Percentiles rank a stretch among this genome's conserved stretches.
These are phyloP conservation scores for Perca schrenkii DNA, from an alignment of 2,113 vertebrate species.

Conservation along the genomic window DNA sequence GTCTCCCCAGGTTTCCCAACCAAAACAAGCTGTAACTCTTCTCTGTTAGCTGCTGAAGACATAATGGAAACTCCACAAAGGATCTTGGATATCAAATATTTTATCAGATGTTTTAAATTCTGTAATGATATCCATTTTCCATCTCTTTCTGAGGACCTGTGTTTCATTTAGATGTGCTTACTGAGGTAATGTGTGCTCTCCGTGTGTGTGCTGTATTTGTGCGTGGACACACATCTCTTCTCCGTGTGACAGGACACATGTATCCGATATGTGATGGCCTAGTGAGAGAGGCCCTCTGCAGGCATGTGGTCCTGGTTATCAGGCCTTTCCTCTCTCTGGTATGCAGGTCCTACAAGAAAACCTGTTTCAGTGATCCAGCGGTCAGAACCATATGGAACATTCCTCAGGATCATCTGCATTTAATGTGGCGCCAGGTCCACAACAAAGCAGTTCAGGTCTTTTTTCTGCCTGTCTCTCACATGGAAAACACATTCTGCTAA, in stretches of 20 bases:
- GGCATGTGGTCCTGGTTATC: slow-evolving; percentile 79
- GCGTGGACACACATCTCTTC: neutral
- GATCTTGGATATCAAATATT: slow-evolving; percentile 20
- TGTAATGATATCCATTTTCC: slow-evolving; percentile 1
- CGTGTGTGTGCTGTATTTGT: neutral
- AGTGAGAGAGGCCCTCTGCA: slow-evolving; percentile 24
- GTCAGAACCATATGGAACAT: slow-evolving; percentile 66
- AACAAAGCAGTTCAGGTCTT: neutral
- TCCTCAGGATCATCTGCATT: slow-evolving; percentile 76
- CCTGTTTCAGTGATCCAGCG: slow-evolving; percentile 54
- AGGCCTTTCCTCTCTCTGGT: slow-evolving; percentile 56
- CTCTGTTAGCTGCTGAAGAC: neutral
- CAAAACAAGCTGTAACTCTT: slow-evolving; percentile 46
- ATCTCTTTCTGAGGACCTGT: neutral
- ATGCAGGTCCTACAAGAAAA: slow-evolving; percentile 64
- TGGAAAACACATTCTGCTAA: neutral
- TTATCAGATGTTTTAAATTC: slow-evolving; percentile 45
- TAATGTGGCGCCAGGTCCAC: slow-evolving; percentile 48
- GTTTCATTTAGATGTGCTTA: slow-evolving; percentile 24
- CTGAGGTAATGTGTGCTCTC: neutral
- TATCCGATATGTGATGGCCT: slow-evolving; percentile 23
- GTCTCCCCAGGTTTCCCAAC: slow-evolving; percentile 37
- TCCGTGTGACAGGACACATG: slow-evolving; percentile 32
- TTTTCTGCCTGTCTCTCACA: neutral
- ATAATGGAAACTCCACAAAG: slow-evolving; percentile 36